Evolutionary conservation across 2,888 invertebrate species (phyloP), one percentile per base, ranked within the genome.

Genomic region (Leptinotarsa juncta): DNA sequence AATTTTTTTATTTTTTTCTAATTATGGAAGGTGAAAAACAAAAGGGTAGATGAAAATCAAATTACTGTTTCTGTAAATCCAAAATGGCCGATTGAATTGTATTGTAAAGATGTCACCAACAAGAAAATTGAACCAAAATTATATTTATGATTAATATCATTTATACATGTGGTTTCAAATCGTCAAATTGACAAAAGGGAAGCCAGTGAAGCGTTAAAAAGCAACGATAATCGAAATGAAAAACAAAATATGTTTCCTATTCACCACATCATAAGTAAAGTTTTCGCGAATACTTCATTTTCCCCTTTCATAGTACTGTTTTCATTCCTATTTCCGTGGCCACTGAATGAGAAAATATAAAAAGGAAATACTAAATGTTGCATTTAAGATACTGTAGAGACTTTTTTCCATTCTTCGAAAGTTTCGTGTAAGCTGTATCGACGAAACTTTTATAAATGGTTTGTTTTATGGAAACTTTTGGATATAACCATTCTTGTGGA

Each of bases 371-470:
- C 73, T 73, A 70, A 72, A 76, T 69, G 73, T 73, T 76, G 70
- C 71, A 67, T 76, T 76, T 71, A 76, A 71, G 68, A 60, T 62
- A 73, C 72, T 71, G 66, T 73, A 20, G n/a, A 26, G 26, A 71
- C 69, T 76, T 73, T 76, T 74, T 74, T 67, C 70, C 55, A 66
- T 70, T 70, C 65, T 65, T 65, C 15, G 65, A 65, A 51, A 71
- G 62, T 71, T 57, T 23, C 42, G 26, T 51, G 57, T 16, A 55
- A 72, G 65, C 69, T 70, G 70, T 73, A 79, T 77, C 79, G 80
- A 75, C 57, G 67, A 76, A 80, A 78, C 65, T 77, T 78, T 42
- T 76, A 74, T 79, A 68, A 78, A 78, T 79, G 77, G 81, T 80
- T 80, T 80, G 77, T 79, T 77, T 78, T 78, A 71, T 72, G 78